Evolutionary conservation across 1,140 invertebrate genomes (phyloP).

Genomic region (Scylla paramamosain): DNA sequence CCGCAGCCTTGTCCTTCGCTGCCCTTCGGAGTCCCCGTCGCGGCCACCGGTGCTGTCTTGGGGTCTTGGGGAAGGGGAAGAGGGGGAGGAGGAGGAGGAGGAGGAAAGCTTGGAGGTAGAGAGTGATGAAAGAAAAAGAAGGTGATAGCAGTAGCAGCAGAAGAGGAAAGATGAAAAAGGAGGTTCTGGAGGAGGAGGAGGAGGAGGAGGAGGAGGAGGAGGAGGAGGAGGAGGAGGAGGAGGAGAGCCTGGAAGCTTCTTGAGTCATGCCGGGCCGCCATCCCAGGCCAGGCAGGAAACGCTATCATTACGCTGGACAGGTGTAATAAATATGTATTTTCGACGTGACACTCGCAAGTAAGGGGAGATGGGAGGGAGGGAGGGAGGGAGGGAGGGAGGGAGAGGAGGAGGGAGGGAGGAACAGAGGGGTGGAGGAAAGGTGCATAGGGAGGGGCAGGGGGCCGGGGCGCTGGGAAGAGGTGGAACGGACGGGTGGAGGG

Average conservation of each 20-base stretch:
- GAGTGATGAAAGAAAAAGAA: too few relatives aligned
- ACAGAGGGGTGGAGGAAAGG: not conserved
- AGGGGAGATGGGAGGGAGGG: not conserved
- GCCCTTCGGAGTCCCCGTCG: not conserved
- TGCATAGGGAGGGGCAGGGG: not conserved
- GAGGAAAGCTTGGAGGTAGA: not conserved
- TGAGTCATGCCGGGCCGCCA: not conserved
- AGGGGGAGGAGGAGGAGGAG: not conserved
- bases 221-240: not conserved
- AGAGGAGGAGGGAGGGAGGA: not conserved
- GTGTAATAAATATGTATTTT: slow-evolving; percentile 40
- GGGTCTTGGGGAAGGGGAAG: not conserved
- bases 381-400: not conserved
- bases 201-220: slow-evolving; percentile 18
- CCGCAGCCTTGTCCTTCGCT: not conserved
- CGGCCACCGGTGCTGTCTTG: not conserved
- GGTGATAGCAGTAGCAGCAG: too few relatives aligned
- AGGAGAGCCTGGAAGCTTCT: not conserved
- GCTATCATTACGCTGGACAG: not conserved
- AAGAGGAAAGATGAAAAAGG: too few relatives aligned
- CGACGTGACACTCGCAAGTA: not conserved
- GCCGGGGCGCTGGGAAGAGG: not conserved
- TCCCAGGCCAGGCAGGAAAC: slow-evolving; percentile 42
- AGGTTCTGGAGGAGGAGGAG: not conserved
- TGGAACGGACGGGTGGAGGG: not conserved